These are phyloP conservation scores for Carterocephalus palaemon DNA, from an alignment of 2,888 invertebrate genomes.

Conservation along the genomic window DNA sequence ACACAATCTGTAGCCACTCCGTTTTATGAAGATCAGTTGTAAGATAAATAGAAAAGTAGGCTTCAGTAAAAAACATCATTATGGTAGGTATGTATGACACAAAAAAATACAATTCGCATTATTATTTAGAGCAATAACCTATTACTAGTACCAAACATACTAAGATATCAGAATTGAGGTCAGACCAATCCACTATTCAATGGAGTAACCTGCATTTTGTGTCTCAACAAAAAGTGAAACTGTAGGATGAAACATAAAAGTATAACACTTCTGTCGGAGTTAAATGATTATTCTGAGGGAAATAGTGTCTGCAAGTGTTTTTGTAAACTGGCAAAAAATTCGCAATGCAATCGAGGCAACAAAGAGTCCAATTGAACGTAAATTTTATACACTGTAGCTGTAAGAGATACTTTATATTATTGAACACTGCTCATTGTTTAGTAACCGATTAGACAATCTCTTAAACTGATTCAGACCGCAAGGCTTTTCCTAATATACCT, in stretches of 20 bases:
- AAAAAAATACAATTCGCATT: no score
- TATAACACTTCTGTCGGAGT: slow-evolving; percentile 4
- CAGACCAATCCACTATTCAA: slow-evolving; percentile 1
- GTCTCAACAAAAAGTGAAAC: slow-evolving; percentile 12
- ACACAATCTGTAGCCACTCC: no score
- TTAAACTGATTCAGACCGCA: slow-evolving; percentile 22
- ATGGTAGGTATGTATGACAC: no score
- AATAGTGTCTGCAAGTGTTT: slow-evolving; percentile 10
- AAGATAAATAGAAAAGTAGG: no score
- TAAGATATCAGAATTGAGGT: not conserved
- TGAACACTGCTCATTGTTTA: no score
- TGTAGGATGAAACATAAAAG: slow-evolving; percentile 3
- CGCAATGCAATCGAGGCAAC: slow-evolving; percentile 28
- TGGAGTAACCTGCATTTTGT: slow-evolving; percentile 8
- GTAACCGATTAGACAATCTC: slow-evolving; percentile 25
- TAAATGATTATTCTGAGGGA: slow-evolving; percentile 17
- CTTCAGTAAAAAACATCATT: no score
- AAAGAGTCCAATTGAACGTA: slow-evolving; percentile 25
- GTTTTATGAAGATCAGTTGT: no score
- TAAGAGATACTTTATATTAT: no score
- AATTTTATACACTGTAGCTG: no score
- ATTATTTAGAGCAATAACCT: no score
- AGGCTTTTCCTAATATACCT: slow-evolving; percentile 26
- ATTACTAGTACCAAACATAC: not conserved
- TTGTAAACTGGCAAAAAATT: slow-evolving; percentile 19